These are phyloP conservation scores for Drosophila heteroneura DNA, from an alignment of 2,888 invertebrate genomes.

Conservation along the genomic window DNA sequence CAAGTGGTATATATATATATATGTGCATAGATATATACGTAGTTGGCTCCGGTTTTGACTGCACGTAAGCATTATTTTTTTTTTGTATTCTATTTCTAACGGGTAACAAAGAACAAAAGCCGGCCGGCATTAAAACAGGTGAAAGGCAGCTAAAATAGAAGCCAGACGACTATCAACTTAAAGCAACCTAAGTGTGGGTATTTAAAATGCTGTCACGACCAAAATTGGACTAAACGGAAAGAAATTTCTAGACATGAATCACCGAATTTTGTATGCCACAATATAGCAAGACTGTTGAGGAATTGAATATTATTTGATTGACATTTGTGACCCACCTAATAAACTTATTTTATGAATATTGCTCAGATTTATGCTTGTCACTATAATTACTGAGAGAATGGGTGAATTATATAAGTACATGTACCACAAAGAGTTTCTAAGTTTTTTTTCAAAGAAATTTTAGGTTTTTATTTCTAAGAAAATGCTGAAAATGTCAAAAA, in stretches of 20 bases:
- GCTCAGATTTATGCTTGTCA: neutral
- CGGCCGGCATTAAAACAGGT: conserved; percentile 24
- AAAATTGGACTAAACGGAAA: conserved; percentile 28
- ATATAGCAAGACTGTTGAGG: neutral
- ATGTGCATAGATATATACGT: neutral
- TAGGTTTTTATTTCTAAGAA: neutral
- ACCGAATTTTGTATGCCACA: neutral
- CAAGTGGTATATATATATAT: conserved; percentile 30
- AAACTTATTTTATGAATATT: neutral
- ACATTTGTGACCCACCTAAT: neutral
- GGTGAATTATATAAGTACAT: neutral
- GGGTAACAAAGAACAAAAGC: conserved; percentile 30
- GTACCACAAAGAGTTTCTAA: neutral
- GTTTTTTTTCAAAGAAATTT: neutral
- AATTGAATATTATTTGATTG: neutral
- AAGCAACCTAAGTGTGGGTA: conserved; percentile 3
- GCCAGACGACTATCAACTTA: conserved; percentile 8
- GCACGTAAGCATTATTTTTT: conserved; percentile 59
- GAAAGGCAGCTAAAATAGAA: conserved; percentile 27
- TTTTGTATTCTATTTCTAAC: conserved; percentile 30
- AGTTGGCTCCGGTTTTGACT: neutral
- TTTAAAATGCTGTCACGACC: conserved; percentile 30
- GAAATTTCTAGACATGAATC: conserved; percentile 32
- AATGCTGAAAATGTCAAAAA: neutral
- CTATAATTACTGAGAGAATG: neutral